phyloP scores from a whole-genome alignment of 2,888 invertebrate genomes.

The Magallana nippona region DNA sequence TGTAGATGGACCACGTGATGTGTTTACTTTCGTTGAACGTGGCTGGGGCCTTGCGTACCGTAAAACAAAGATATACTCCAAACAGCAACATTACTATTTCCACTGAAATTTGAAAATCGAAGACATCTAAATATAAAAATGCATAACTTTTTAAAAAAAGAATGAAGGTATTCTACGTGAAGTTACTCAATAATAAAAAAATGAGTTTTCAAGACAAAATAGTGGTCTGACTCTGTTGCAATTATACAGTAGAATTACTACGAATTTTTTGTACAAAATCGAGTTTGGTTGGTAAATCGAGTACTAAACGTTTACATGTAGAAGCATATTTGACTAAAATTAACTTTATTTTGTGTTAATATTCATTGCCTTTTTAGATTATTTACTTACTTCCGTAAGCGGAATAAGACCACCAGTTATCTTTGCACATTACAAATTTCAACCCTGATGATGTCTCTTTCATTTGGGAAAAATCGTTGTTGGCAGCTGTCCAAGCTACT shows the following conservation, averaged over 20 bases:
- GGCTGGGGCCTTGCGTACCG: conserved; percentile 89
- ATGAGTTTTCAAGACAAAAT: too few species aligned
- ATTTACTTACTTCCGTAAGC: conserved; percentile 87
- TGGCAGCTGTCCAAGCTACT: conserved; percentile 90
- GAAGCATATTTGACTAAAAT: too few species aligned
- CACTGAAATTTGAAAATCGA: conserved; percentile 66
- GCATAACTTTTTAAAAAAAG: too few species aligned
- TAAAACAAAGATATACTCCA: conserved; percentile 81
- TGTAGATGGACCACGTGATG: conserved; percentile 96
- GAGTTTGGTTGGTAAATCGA: too few species aligned
- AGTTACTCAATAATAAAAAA: too few species aligned
- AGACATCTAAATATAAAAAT: neutral
- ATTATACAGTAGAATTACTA: too few species aligned
- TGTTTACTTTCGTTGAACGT: conserved; percentile 94
- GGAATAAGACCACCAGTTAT: conserved; percentile 97
- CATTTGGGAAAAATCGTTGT: conserved; percentile 58
- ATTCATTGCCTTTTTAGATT: too few species aligned
- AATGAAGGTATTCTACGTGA: too few species aligned
- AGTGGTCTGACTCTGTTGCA: too few species aligned
- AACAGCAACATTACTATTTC: conserved; percentile 80
- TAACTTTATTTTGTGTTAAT: too few species aligned
- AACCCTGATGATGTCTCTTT: conserved; percentile 80
- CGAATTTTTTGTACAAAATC: too few species aligned
- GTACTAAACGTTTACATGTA: too few species aligned
- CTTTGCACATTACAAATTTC: conserved; percentile 93